These are phyloP conservation scores for Thryonomys swinderianus DNA, from an alignment of 2,113 vertebrate species.

Conservation along the genomic window DNA sequence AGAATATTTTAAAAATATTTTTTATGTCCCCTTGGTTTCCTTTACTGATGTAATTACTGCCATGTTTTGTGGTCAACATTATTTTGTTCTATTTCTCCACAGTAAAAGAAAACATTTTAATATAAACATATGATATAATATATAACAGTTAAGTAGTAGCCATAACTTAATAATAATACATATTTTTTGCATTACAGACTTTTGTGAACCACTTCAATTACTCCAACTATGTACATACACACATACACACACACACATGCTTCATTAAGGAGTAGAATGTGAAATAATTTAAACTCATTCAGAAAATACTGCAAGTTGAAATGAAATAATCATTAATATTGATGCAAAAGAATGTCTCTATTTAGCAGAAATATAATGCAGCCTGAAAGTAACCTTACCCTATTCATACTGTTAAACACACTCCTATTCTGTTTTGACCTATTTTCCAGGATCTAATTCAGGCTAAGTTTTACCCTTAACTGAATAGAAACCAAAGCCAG, in stretches of 20 bases:
- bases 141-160: not conserved
- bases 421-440: not conserved
- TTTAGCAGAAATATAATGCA: constrained; percentile 42
- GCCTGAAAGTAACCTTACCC: constrained; percentile 15
- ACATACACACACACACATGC: not conserved
- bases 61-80: constrained; percentile 27
- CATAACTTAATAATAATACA: not conserved
- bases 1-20: not conserved
- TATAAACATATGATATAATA: not conserved
- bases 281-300: not conserved
- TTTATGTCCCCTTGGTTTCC: not conserved
- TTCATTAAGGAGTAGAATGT: not conserved
- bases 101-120: constrained; percentile 21
- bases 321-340: not conserved
- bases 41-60: constrained; percentile 29
- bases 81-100: constrained; percentile 70
- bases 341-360: constrained; percentile 54
- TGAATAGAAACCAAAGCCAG: not conserved
- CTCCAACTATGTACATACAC: not conserved
- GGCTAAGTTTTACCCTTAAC: not conserved
- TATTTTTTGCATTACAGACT: not conserved
- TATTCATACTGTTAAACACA: not conserved
- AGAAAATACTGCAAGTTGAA: not conserved
- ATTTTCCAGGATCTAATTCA: constrained; percentile 37
- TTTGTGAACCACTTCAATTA: not conserved